Evolutionary conservation across 2,888 invertebrate genomes (phyloP).

Genomic region (Epiperipatus broadwayi): DNA sequence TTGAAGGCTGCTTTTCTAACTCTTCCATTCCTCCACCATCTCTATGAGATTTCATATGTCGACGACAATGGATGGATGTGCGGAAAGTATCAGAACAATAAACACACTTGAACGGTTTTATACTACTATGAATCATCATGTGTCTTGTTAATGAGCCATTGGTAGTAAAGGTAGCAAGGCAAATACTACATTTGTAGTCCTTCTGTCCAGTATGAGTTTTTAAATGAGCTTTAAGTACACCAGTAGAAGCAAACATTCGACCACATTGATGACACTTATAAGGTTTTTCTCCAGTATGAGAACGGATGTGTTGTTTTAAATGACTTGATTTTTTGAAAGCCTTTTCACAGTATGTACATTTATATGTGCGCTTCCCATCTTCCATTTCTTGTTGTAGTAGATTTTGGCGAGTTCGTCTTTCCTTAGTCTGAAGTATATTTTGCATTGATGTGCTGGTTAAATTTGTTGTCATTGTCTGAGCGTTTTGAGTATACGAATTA

Average conservation of each 20-base stretch:
- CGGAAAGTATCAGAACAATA: conserved; percentile 22
- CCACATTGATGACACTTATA: too few species aligned
- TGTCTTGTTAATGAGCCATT: conserved; percentile 55
- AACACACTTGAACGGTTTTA: conserved; percentile 21
- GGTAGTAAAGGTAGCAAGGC: conserved; percentile 36
- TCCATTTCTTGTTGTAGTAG: not conserved
- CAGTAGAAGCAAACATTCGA: too few species aligned
- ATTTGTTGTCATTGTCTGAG: conserved; percentile 17
- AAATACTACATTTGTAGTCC: conserved; percentile 21
- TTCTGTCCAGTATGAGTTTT: conserved; percentile 24
- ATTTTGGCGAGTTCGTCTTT: conserved; percentile 1
- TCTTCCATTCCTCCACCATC: not conserved
- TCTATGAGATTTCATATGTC: conserved; percentile 11
- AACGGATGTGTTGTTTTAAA: conserved; percentile 31
- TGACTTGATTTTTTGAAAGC: conserved; percentile 32
- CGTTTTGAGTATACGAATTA: too few species aligned
- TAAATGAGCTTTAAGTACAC: conserved; percentile 24
- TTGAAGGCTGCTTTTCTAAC: too few species aligned
- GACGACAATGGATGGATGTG: conserved; percentile 12
- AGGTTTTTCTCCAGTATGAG: conserved; percentile 30
- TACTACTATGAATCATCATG: conserved; percentile 53
- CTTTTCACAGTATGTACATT: conserved; percentile 32
- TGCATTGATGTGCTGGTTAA: conserved; percentile 19
- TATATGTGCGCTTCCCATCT: conserved; percentile 22
- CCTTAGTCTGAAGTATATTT: conserved; percentile 20